Evolutionary conservation across 2,797 vertebrate genomes (phyloP), one percentile per base, ranked within the genome.

Genomic region (Rhincodon typus): DNA sequence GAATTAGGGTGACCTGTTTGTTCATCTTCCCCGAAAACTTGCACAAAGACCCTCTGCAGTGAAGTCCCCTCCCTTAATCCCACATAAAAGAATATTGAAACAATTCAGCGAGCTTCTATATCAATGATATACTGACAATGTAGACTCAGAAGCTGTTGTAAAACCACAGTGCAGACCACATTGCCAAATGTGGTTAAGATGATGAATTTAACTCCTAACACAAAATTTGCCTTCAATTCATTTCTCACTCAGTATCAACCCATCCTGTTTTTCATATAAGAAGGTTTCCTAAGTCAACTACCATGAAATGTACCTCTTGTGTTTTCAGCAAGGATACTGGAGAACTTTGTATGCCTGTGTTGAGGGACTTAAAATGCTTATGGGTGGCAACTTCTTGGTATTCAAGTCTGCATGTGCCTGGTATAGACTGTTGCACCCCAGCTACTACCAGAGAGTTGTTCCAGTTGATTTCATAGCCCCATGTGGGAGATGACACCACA

Each of bases 111-210:
- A 93, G 38, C 15, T 93, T 46, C n/a, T 38, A 38, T n/a, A 38
- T 93, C n/a, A 93, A 62, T 67, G 90, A 67, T 30, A 93, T n/a
- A 91, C 87, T 34, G 23, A 90, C 53, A 57, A 34, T 67, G 88
- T 67, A 38, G 90, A 67, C 62, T 93, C n/a, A 93, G 62, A 93
- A 93, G 90, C 90, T 67, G 62, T 3, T 25, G 12, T 42, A 69
- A 67, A 93, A 67, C n/a, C 62, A 42, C 66, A 69, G 7, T 93
- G 90, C 62, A 93, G 62, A 93, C 62, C n/a, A 69, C n/a, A 93
- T 66, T 67, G 90, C 62, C 90, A 69, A 91, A 91, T 67, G 90
- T n/a, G n/a, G 38, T 93, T n/a, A 67, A 93, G 19, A 93, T 93
- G 90, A 93, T 13, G 10, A 57, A 90, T 66, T 93, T 38, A 67